A percentile compares a stretch with the other conserved stretches of the same genome.
Conservation (phyloP, 2,797 vertebrate genomes). For the Helostoma temminkii region DNA sequence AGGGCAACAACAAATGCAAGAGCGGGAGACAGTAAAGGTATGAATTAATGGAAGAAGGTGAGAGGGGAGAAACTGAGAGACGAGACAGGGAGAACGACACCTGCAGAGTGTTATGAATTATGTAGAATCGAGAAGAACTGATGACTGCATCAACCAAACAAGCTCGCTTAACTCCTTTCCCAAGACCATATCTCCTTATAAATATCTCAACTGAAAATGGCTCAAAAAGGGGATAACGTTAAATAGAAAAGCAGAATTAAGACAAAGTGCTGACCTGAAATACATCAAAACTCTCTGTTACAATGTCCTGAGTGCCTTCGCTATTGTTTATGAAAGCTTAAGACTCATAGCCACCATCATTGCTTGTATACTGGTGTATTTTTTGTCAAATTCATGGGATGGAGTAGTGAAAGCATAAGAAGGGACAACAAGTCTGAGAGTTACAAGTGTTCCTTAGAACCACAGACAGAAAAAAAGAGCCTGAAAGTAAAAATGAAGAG, state of each 20-base stretch:
- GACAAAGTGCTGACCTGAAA: constrained; percentile 14
- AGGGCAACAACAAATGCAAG: constrained; percentile 32
- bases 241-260: constrained; percentile 9
- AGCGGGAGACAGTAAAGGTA: constrained; percentile 29
- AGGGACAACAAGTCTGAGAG: constrained; percentile 46
- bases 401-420: constrained; percentile 31
- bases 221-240: not conserved
- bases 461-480: constrained; percentile 12
- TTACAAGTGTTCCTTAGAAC: constrained; percentile 48
- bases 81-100: constrained; percentile 55
- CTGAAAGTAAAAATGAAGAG: constrained; percentile 18
- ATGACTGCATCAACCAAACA: constrained; percentile 49
- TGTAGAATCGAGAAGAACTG: constrained; percentile 41
- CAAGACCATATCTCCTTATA: constrained; percentile 41
- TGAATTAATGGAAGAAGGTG: constrained; percentile 46
- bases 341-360: too few species aligned
- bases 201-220: constrained; percentile 25
- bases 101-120: constrained; percentile 68
- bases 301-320: not conserved
- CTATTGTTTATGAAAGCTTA: constrained; percentile 16
- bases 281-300: not conserved
- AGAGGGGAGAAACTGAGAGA: not conserved
- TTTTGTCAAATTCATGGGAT: constrained; percentile 15
- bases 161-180: constrained; percentile 23
- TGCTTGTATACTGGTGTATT: constrained; percentile 2